These are phyloP conservation scores for Diplazon laetatorius DNA, from an alignment of 2,888 invertebrate genomes.

Conservation along the genomic window DNA sequence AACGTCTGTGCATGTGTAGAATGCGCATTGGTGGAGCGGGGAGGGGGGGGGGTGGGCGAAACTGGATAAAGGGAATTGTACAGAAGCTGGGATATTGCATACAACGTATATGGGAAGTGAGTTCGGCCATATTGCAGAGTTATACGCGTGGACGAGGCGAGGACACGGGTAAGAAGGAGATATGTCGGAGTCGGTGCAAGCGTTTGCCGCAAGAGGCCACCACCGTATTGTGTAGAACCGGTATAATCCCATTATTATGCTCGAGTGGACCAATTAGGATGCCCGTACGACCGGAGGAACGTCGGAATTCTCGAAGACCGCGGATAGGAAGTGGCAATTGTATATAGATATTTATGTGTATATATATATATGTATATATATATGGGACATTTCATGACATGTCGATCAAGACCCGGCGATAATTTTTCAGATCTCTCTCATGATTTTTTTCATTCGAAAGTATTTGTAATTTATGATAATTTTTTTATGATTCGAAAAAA, in stretches of 20 bases:
- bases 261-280: constrained; percentile 63
- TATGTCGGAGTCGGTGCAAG: constrained; percentile 17
- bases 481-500: no score
- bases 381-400: no score
- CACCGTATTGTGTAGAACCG: constrained; percentile 39
- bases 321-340: constrained; percentile 26
- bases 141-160: not conserved
- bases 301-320: constrained; percentile 40
- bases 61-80: constrained; percentile 28
- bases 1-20: not conserved
- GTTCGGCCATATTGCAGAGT: not conserved
- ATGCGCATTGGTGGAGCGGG: not conserved
- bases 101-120: constrained; percentile 8
- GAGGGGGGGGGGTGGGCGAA: not conserved
- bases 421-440: no score
- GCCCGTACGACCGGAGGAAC: constrained; percentile 28
- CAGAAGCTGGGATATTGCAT: constrained; percentile 10
- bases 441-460: no score
- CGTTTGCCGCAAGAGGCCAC: constrained; percentile 18
- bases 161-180: not conserved
- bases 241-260: constrained; percentile 64
- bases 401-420: no score
- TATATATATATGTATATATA: no score
- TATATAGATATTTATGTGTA: no score
- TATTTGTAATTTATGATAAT: no score